Evolutionary conservation across 1,140 invertebrate genomes (phyloP).

Genomic region (Drosophila mojavensis): DNA sequence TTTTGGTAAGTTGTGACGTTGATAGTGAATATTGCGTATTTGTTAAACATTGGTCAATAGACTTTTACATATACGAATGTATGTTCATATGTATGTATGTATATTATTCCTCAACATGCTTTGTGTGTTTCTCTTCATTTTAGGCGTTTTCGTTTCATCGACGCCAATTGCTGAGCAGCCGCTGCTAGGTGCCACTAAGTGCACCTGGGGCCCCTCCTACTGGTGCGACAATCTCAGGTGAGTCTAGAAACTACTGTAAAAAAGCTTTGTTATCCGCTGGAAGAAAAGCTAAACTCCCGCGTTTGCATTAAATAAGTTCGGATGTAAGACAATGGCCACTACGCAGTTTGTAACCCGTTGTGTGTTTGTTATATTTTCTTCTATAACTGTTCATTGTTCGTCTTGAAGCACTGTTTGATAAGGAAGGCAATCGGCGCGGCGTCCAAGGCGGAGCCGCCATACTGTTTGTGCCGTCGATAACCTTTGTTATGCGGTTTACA

Average conservation of each 20-base stretch:
- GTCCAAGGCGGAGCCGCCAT: conserved; percentile 20
- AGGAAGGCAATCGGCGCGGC: conserved; percentile 38
- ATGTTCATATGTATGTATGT: conserved; percentile 17
- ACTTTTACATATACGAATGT: conserved; percentile 33
- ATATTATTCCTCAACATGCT: conserved; percentile 6
- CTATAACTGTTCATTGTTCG: conserved; percentile 41
- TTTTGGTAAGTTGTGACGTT: conserved; percentile 62
- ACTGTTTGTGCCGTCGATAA: conserved; percentile 38
- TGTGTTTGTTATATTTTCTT: conserved; percentile 6
- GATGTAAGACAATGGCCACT: conserved; percentile 45
- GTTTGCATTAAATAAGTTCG: background rate
- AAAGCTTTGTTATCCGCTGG: conserved; percentile 43
- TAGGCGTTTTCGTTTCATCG: conserved; percentile 55
- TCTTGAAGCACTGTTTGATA: conserved; percentile 42
- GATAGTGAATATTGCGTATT: conserved; percentile 44
- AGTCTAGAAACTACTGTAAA: conserved; percentile 49
- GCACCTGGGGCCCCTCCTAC: conserved; percentile 92
- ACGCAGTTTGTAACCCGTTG: conserved; percentile 57
- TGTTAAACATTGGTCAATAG: conserved; percentile 39
- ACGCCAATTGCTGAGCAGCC: conserved; percentile 72
- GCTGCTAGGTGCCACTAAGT: conserved; percentile 86
- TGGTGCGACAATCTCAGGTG: conserved; percentile 92
- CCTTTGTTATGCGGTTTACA: conserved; percentile 50
- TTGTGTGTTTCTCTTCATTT: conserved; percentile 34
- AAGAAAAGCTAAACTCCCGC: background rate